Base-by-base conservation (phyloP, 1,140 invertebrate species). In the Drosophila repletoides region DNA sequence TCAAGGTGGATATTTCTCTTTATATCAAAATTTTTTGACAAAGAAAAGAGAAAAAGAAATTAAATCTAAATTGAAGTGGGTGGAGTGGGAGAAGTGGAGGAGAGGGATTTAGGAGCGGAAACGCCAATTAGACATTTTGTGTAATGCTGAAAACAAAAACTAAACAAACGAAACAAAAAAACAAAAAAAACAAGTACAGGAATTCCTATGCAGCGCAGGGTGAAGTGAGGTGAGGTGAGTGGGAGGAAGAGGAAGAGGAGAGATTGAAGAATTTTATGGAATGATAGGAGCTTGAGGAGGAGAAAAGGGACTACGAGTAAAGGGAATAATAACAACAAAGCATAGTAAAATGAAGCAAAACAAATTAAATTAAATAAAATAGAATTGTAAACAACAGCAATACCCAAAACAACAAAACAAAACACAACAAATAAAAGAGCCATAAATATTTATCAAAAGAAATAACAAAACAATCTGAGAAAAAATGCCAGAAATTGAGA, bases 361-460 rank as follows among this genome's bases (percentile, higher is more conserved):
- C 77, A 77, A 83, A 83, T 83, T 84, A 67, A 83, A 83, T 83
- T 83, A 84, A 77, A 84, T 84, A 53, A 70, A 76, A 69, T 77
- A 56, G 36, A 60, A 84, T 70, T 66, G 73, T 73, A 84, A 83
- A 79, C 76, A 76, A 70, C 41, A 19, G 6, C 41, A 10, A 48
- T 36, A 46, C 36, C 7, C 40, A 51, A 34, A 19, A 61, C 52
- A 52, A 40, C 52, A 31, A 3, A 55, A 26, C 60, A 22, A 49
- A 65, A 53, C 60, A 67, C 75, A 72, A 64, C 49, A 69, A 83
- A 68, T 64, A 64, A 72, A 68, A 68, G 17, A 29, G 14, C 63
- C 67, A 72, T 69, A 76, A 69, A 65, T 70, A 77, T 73, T 72
- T 72, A 73, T 72, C 48, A 76, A 76, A 72, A 43, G 38, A 56